These are phyloP conservation scores for Palloptera scutellata DNA, from an alignment of 2,888 invertebrate species.

Conservation along the genomic window DNA sequence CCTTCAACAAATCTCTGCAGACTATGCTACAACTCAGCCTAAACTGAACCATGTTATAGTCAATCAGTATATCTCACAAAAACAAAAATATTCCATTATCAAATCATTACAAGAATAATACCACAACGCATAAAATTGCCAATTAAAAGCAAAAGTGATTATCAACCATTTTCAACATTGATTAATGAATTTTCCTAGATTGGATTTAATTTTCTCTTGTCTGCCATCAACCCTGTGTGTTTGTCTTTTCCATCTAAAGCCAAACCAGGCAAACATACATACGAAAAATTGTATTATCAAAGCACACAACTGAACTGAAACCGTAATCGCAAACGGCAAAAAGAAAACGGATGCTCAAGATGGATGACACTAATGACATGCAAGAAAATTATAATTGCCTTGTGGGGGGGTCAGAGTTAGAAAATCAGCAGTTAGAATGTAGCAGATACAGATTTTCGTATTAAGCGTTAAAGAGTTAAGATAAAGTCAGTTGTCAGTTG, in stretches of 20 bases:
- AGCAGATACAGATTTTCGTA: too few relatives aligned
- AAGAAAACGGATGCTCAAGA: conserved; percentile 23
- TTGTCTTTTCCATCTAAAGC: too few relatives aligned
- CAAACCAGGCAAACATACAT: too few relatives aligned
- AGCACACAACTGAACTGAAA: too few relatives aligned
- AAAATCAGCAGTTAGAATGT: too few relatives aligned
- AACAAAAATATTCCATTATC: too few relatives aligned
- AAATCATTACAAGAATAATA: not conserved
- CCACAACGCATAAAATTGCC: conserved; percentile 32
- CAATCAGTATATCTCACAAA: too few relatives aligned
- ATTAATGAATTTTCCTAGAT: conserved; percentile 32
- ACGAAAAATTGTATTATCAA: too few relatives aligned
- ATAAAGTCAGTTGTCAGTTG: conserved; percentile 1
- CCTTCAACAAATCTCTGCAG: too few relatives aligned
- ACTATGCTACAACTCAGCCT: too few relatives aligned
- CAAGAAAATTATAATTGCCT: conserved; percentile 38
- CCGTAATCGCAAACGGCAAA: not conserved
- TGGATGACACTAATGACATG: conserved; percentile 42
- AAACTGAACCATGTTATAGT: too few relatives aligned
- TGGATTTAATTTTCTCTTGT: conserved; percentile 26
- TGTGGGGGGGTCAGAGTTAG: conserved; percentile 7
- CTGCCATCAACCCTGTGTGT: too few relatives aligned
- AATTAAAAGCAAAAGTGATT: conserved; percentile 26
- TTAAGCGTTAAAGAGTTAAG: not conserved
- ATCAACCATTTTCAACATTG: conserved; percentile 27